Base-by-base conservation (phyloP, 2,888 invertebrate species). In the Drosophila falleni region DNA sequence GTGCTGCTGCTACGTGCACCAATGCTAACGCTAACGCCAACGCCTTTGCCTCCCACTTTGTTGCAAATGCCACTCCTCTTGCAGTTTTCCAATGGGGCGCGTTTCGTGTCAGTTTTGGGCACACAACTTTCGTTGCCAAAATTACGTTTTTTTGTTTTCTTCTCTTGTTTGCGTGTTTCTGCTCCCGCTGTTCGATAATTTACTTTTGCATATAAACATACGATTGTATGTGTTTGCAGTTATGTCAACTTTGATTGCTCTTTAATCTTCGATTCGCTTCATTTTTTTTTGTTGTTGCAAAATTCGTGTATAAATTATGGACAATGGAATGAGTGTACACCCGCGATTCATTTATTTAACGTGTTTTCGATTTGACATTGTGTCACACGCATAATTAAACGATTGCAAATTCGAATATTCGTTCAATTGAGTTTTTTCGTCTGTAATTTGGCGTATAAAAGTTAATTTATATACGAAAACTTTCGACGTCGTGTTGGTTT, bases 401-500 rank as follows among this genome's bases (percentile, higher is more conserved):
- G 49, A n/a, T 54, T 63, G 71, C 67, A 74, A 71, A 59, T 71
- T 63, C 63, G 53, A 74, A 66, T 69, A 47, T 59, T 79, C 79
- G 78, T 67, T 78, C 16, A 51, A 56, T 66, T 49, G 8, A 44
- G 59, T 69, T 76, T 65, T 58, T 58, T 78, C 74, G 76, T 85
- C 63, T 42, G 78, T 59, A 83, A 86, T 75, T 78, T 83, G 64
- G 75, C 81, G 68, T 51, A 31, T 62, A 60, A 67, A 56, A 56
- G 64, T 74, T 64, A 58, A 67, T 71, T 59, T 31, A 68, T 79
- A 77, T 75, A 82, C 76, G 73, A 73, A 82, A 86, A 81, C 79
- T 85, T 83, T 81, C 86, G 82, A 86, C 86, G 87, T 86, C 72
- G 81, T 78, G 69, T 77, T 84, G 84, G 79, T 81, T 76, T 77